Base-by-base conservation (phyloP, 2,888 invertebrate species). In the Callyntrura sp. region DNA sequence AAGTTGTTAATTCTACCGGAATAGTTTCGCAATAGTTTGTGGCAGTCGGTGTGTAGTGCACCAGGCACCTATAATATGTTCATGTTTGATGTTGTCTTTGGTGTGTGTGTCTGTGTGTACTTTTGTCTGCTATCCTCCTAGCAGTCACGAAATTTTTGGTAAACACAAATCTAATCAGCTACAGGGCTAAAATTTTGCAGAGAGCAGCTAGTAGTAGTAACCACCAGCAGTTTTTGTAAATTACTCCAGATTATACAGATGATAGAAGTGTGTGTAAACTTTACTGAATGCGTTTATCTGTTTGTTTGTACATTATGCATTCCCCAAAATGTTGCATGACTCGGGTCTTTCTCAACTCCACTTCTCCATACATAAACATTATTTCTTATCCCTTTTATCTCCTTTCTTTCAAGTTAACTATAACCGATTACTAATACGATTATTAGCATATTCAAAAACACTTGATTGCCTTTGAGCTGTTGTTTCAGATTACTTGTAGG, bases 381-480 rank as follows among this genome's bases (percentile, higher is more conserved):
- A 12, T 48, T 48, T 73, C 48, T 73, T 23, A 73, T 73, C 43
- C 17, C 23, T 73, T 73, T 45, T 73, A 17, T 73, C 23, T 73
- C 5, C 73, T 48, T 45, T 23, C 48, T 48, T 73, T 73, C 70
- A 68, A 35, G 48, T 25, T 55, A 55, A 55, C 76, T 28, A 55
- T 55, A 76, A 55, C 76, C 51, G 76, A 76, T 76, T 83, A 83
- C 65, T 83, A 83, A 83, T 65, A 68, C 65, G 82, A 65, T 83
- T 83, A 83, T 83, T 83, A 65, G 82, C 82, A 83, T 62, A 83
- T 45, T 62, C 65, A 65, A 65, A 65, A 83, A 65, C 82, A 83
- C 35, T 83, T 65, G 82, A 83, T 83, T 83, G 65, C 82, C 65
- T 83, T 43, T 65, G 65, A 83, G 82, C 65, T 83, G 65, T 62